Base-by-base conservation (phyloP, 2,888 invertebrate species). In the Nasonia oneida region DNA sequence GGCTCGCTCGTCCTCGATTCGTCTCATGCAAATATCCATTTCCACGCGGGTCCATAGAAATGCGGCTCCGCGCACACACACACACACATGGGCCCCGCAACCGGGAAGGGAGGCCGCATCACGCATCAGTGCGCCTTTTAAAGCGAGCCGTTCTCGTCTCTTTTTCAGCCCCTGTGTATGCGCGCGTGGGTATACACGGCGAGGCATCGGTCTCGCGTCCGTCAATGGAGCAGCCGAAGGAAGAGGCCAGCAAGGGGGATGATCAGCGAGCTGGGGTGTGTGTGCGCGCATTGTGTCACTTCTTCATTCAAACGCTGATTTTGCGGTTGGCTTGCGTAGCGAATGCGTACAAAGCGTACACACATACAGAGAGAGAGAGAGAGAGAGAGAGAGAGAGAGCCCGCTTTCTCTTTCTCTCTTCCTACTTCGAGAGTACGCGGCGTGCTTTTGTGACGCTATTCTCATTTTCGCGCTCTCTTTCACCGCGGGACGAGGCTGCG, bases 241-340 rank as follows among this genome's bases (percentile, higher is more conserved):
- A 88, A 89, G 88, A 88, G 42, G 0, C 86, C 83, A 29, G 37
- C 37, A 78, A 73, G 83, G 87, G 88, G 88, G 84, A 89, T 85
- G 83, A 80, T 87, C 70, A 15, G 29, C 37, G 4, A 50, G 77
- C 77, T 57, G 3, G 79, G 53, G 79, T 57, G 37, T 57, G 37
- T 50, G 64, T 18, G 73, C 64, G 29, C 53, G 77, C 85, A 92
- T 93, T 93, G 93, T 92, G 93, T 93, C 92, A 92, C 90, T 92
- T 92, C 90, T 92, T 92, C 92, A 91, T 93, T 93, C 91, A 92
- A 80, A 91, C 90, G 90, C 91, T 91, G 93, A 93, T 93, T 93
- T 93, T 93, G 93, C 92, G 93, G 93, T 93, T 89, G 93, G 92
- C 92, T 93, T 93, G 93, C 93, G 93, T 93, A 91, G 90, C 93